Percentiles rank a stretch among this genome's conserved stretches.
These are phyloP conservation scores for Drosophila buzzatii DNA, from an alignment of 2,888 invertebrate genomes.

Conservation along the genomic window DNA sequence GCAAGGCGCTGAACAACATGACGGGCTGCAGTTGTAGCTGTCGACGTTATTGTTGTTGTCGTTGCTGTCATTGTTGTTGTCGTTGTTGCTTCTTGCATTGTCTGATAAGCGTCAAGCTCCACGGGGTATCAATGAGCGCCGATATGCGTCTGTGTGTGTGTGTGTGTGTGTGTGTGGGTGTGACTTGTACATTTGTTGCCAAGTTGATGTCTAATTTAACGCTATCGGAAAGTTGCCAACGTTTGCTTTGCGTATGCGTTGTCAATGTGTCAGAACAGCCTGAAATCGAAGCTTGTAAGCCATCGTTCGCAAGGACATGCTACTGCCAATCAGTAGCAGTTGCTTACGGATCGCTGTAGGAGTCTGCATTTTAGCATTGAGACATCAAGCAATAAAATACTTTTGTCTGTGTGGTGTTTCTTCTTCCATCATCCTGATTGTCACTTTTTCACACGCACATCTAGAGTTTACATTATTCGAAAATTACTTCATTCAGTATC, in stretches of 20 bases:
- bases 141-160: constrained; percentile 13
- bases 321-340: constrained; percentile 49
- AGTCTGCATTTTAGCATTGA: background rate
- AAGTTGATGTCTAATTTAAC: constrained; percentile 79
- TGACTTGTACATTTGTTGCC: constrained; percentile 55
- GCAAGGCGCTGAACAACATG: constrained; percentile 67
- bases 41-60: constrained; percentile 2
- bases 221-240: constrained; percentile 74
- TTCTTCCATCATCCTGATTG: background rate
- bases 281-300: constrained; percentile 60
- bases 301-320: constrained; percentile 65
- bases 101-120: constrained; percentile 65
- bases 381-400: background rate
- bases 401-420: background rate
- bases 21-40: constrained; percentile 36
- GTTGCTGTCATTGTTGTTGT: constrained; percentile 13
- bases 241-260: constrained; percentile 55
- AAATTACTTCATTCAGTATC: background rate
- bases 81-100: constrained; percentile 21
- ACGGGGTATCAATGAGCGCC: constrained; percentile 59
- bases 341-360: constrained; percentile 8
- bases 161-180: constrained; percentile 19
- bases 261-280: constrained; percentile 70
- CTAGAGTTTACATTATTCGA: background rate
- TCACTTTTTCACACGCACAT: background rate